phyloP scores from a whole-genome alignment of 2,888 invertebrate genomes.

The Lasius fuliginosus region DNA sequence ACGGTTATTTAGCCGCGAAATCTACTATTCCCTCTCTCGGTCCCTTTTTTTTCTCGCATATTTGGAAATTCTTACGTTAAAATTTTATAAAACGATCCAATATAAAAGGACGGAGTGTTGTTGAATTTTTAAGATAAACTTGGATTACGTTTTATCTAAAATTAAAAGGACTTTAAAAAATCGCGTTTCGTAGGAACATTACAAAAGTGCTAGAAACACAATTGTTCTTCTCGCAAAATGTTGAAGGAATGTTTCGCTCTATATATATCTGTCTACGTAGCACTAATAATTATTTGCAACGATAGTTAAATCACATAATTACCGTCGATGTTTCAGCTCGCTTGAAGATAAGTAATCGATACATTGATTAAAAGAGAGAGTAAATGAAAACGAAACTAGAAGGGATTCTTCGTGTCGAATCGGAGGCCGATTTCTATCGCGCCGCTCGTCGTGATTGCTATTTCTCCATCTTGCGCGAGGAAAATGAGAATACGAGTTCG shows the following conservation, averaged over 20 bases:
- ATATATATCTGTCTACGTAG: neutral
- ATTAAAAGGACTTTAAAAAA: neutral
- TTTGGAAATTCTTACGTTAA: neutral
- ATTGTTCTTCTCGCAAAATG: neutral
- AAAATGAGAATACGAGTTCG: slow-evolving; percentile 53
- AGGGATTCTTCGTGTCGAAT: slow-evolving; percentile 32
- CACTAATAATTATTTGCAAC: neutral
- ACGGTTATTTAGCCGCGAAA: neutral
- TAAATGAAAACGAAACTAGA: slow-evolving; percentile 11
- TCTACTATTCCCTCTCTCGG: neutral
- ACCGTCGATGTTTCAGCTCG: neutral
- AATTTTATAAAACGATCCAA: neutral
- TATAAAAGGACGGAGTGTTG: neutral
- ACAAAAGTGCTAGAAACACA: too few relatives aligned
- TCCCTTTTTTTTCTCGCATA: neutral
- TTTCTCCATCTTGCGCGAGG: slow-evolving; percentile 60
- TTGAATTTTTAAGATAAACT: too few relatives aligned
- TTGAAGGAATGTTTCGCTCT: neutral
- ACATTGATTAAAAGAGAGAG: neutral
- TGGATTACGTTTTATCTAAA: neutral
- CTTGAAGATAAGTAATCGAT: neutral
- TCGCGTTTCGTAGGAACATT: neutral
- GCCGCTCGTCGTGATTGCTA: slow-evolving; percentile 66
- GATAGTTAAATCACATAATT: neutral
- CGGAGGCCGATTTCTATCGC: slow-evolving; percentile 45